Percentiles rank a stretch among this genome's conserved stretches.
phyloP scores from a whole-genome alignment of 2,113 vertebrate genomes.

The Nerophis ophidion region DNA sequence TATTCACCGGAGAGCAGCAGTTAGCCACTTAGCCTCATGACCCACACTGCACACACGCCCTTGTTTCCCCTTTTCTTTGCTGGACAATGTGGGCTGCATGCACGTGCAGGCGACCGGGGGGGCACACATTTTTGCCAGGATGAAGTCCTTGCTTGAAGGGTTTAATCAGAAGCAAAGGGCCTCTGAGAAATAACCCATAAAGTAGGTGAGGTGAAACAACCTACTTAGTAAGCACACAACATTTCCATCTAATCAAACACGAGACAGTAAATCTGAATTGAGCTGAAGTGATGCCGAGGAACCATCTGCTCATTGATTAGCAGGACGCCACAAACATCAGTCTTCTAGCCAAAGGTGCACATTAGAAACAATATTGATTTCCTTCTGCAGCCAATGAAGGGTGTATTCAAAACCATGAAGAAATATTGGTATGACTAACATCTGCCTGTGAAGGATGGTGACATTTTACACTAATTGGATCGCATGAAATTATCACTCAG shows the following conservation, averaged over 20 bases:
- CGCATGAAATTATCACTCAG: background rate
- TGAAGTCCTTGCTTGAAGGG: constrained; percentile 45
- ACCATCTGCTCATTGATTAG: constrained; percentile 54
- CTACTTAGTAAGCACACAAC: constrained; percentile 46
- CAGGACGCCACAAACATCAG: constrained; percentile 26
- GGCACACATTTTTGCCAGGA: constrained; percentile 19
- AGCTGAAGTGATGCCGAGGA: constrained; percentile 22
- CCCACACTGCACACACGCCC: background rate
- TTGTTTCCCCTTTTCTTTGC: background rate
- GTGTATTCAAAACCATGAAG: no score
- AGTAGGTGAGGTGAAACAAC: constrained; percentile 22
- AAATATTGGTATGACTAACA: background rate
- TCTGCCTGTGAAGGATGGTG: background rate
- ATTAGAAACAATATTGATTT: constrained; percentile 31
- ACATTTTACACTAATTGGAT: constrained; percentile 12
- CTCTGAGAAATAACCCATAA: constrained; percentile 31
- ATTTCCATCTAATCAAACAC: constrained; percentile 44
- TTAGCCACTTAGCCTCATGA: constrained; percentile 15
- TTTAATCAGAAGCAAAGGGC: constrained; percentile 49
- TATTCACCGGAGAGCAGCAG: constrained; percentile 17
- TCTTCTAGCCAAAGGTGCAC: constrained; percentile 14
- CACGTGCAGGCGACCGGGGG: background rate
- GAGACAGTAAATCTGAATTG: constrained; percentile 24
- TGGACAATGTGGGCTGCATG: constrained; percentile 26
- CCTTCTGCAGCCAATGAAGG: background rate